Evolutionary conservation across 2,888 invertebrate genomes (phyloP), one percentile per base, ranked within the genome.

Genomic region (Limnephilus marmoratus): DNA sequence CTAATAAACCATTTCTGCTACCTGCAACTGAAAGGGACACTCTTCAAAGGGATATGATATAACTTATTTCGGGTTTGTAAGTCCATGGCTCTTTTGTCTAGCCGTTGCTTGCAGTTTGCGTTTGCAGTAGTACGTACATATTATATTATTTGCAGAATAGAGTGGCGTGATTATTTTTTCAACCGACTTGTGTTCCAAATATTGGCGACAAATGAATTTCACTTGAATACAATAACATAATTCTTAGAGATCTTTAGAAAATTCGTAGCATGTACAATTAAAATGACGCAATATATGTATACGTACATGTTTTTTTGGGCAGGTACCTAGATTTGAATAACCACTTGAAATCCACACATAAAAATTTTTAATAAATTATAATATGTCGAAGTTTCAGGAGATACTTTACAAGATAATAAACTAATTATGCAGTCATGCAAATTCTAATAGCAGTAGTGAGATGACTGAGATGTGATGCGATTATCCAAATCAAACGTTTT

Each of bases 121-220:
- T 83, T 83, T 83, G 37, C 83, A 83, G 9, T 24, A 68, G 68
- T 68, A 68, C 24, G 24, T 68, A 68, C 68, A 68, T 68, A 45
- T 37, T 37, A 13, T 68, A 68, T 68, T 68, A 24, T n/a, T 24
- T 68, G 68, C 68, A 2, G 11, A 68, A 24, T 41, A 41, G 83
- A 83, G 83, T 83, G 83, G 83, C 83, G 83, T 37, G 83, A 83
- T 83, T 83, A 37, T 83, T 83, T 83, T 37, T 41, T 41, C 37
- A 34, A 7, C 34, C 12, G 83, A 18, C 37, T 41, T 24, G 83
- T 34, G 34, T 2, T 83, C 83, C 83, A 1, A 83, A 83, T 83
- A 18, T 83, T 83, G 83, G 83, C 37, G 83, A 37, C 83, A 83
- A 37, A 24, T 83, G 34, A 83, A 24, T 37, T 83, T 41, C 37